These are phyloP conservation scores for Drosophila bocki DNA, from an alignment of 1,140 invertebrate genomes.

Conservation along the genomic window DNA sequence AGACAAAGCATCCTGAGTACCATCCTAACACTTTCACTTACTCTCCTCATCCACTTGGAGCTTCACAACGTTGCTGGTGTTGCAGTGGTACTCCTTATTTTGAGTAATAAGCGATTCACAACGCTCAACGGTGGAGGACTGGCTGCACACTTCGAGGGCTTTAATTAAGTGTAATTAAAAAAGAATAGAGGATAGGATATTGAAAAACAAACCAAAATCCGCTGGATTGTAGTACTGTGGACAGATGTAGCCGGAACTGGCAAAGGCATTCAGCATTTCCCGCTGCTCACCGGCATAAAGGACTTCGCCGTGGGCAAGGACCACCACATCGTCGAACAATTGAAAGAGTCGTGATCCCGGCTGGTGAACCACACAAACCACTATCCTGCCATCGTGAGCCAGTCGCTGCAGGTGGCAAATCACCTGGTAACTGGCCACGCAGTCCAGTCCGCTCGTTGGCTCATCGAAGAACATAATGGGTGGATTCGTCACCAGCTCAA, in stretches of 20 bases:
- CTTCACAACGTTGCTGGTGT: conserved; percentile 19
- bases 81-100: conserved; percentile 54
- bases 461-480: conserved; percentile 90
- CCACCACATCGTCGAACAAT: conserved; percentile 88
- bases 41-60: conserved; percentile 58
- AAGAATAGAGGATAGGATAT: too few relatives aligned
- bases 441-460: conserved; percentile 92
- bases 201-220: conserved; percentile 86
- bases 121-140: conserved; percentile 50
- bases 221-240: conserved; percentile 90
- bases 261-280: conserved; percentile 86
- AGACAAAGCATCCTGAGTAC: conserved; percentile 20
- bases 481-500: conserved; percentile 94
- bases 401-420: conserved; percentile 89
- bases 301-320: conserved; percentile 87
- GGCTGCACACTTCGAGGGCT: conserved; percentile 77
- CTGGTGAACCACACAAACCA: conserved; percentile 95
- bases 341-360: conserved; percentile 93
- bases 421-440: conserved; percentile 89
- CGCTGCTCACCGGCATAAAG: conserved; percentile 87
- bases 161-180: background rate
- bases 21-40: conserved; percentile 47
- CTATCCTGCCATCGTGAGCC: conserved; percentile 90
- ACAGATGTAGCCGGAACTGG: conserved; percentile 86
- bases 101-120: conserved; percentile 57